These are phyloP conservation scores for Grallaria varia DNA, from an alignment of 2,113 vertebrate species.

Conservation along the genomic window DNA sequence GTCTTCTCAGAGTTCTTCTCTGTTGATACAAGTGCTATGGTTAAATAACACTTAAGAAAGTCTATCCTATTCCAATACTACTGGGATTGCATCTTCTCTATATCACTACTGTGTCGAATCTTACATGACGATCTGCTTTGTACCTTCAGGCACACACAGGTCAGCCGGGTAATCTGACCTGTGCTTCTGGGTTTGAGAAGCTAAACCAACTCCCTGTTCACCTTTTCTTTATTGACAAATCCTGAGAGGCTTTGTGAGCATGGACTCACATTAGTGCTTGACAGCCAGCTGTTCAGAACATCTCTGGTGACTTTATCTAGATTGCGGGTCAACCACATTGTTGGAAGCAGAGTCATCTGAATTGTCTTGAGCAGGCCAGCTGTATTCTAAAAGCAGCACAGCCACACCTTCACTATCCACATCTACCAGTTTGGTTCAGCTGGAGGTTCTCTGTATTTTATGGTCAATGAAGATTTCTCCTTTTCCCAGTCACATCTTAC, in stretches of 20 bases:
- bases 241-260: neutral
- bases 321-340: neutral
- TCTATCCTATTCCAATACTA: neutral
- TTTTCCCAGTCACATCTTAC: neutral
- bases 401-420: neutral
- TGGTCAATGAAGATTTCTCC: neutral
- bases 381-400: neutral
- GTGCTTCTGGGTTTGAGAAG: neutral
- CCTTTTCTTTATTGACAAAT: neutral
- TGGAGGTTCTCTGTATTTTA: neutral
- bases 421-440: neutral
- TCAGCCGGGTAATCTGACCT: neutral
- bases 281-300: neutral
- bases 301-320: neutral
- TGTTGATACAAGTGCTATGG: neutral
- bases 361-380: neutral
- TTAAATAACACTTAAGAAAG: neutral
- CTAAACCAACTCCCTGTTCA: neutral
- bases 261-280: neutral
- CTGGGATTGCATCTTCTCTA: neutral
- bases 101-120: neutral
- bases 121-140: neutral
- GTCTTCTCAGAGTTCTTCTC: neutral
- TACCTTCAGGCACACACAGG: neutral
- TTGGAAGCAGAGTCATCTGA: neutral